These are phyloP conservation scores for Gallinago stenura DNA, from an alignment of 2,797 vertebrate species.

Conservation along the genomic window DNA sequence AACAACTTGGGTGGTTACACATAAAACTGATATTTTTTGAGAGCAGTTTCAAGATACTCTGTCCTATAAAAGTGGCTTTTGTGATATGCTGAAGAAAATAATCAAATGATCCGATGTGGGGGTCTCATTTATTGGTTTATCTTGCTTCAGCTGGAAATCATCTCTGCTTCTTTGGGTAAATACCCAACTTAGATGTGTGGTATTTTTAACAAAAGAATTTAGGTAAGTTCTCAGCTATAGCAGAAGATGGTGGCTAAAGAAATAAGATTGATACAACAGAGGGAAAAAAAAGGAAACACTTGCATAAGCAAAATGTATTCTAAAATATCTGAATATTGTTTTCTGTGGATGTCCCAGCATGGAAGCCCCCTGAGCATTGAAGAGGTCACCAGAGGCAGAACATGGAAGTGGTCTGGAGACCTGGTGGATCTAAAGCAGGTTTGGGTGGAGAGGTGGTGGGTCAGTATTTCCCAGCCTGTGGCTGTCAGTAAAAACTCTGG, in stretches of 20 bases:
- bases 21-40: background rate
- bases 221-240: background rate
- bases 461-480: background rate
- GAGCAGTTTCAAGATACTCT: background rate
- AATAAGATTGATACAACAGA: background rate
- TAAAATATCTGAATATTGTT: background rate
- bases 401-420: background rate
- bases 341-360: background rate
- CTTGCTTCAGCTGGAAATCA: background rate
- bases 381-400: background rate
- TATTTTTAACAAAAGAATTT: background rate
- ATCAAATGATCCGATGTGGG: background rate
- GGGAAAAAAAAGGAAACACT: background rate
- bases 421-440: background rate
- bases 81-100: background rate
- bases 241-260: background rate
- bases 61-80: background rate
- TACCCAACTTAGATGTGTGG: rapidly evolving
- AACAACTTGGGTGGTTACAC: background rate
- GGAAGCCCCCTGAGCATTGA: background rate
- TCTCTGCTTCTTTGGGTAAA: background rate
- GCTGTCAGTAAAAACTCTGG: background rate
- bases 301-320: background rate
- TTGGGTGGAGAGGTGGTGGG: background rate
- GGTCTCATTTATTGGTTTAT: background rate